phyloP scores from a whole-genome alignment of 2,888 invertebrate species.

The Nysson spinosus region DNA sequence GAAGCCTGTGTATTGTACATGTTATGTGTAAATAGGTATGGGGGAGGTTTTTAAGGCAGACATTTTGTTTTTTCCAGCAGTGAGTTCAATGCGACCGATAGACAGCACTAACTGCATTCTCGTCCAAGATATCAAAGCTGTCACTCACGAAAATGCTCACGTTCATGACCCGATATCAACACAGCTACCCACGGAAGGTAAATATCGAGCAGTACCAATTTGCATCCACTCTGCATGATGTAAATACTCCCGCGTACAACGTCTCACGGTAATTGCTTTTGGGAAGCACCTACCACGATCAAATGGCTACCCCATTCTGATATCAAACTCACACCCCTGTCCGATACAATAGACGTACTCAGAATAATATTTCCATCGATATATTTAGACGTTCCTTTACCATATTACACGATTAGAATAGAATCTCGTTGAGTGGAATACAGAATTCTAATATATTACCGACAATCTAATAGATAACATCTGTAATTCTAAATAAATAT shows the following conservation, averaged over 20 bases:
- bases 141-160: conserved; percentile 89
- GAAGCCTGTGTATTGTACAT: too few relatives aligned
- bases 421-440: too few relatives aligned
- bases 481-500: too few relatives aligned
- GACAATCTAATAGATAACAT: too few relatives aligned
- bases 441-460: too few relatives aligned
- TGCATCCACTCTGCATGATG: conserved; percentile 57
- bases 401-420: conserved; percentile 3
- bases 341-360: conserved; percentile 38
- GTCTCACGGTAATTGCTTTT: conserved; percentile 58
- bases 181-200: conserved; percentile 85
- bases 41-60: conserved; percentile 2
- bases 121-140: conserved; percentile 92
- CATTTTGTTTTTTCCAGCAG: conserved; percentile 82
- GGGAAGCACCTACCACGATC: conserved; percentile 47
- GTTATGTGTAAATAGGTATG: too few relatives aligned
- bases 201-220: conserved; percentile 63
- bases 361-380: conserved; percentile 36
- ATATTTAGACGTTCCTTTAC: background rate
- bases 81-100: conserved; percentile 93
- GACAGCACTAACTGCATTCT: conserved; percentile 93
- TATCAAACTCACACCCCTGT: conserved; percentile 28
- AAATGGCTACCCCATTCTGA: conserved; percentile 33
- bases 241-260: conserved; percentile 48
- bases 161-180: conserved; percentile 86